Conservation (phyloP, 2,797 vertebrate genomes). For the Acanthiza pusilla region DNA sequence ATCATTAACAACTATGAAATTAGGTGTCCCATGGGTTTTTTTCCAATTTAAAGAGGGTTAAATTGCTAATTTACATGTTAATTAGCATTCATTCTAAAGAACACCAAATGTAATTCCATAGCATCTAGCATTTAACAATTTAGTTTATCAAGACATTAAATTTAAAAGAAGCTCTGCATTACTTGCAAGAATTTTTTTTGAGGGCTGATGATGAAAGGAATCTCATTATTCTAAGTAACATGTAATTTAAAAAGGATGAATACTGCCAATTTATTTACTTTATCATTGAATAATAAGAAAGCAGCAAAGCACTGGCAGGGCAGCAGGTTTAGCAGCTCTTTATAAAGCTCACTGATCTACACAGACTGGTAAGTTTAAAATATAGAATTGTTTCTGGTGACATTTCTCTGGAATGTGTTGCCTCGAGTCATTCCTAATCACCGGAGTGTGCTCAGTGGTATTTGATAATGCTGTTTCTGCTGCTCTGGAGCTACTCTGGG, state of each 20-base stretch:
- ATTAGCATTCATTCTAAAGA: conserved; percentile 65
- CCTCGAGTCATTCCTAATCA: conserved; percentile 32
- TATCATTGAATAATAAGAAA: conserved; percentile 11
- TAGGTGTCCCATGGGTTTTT: conserved; percentile 40
- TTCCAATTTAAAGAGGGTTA: conserved; percentile 60
- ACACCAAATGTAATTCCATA: conserved; percentile 54
- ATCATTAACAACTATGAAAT: conserved; percentile 69
- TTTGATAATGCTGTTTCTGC: conserved; percentile 56
- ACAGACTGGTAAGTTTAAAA: conserved; percentile 47
- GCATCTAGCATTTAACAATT: conserved; percentile 62
- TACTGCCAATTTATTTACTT: conserved; percentile 49
- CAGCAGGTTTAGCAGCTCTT: conserved; percentile 13
- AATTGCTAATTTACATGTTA: conserved; percentile 72
- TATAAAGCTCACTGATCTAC: conserved; percentile 14
- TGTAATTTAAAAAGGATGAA: conserved; percentile 33
- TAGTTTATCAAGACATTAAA: conserved; percentile 49
- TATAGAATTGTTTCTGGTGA: conserved; percentile 52
- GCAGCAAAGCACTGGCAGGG: not conserved
- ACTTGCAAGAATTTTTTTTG: conserved; percentile 32
- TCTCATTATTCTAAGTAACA: conserved; percentile 52
- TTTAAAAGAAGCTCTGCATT: conserved; percentile 48
- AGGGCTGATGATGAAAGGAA: conserved; percentile 50
- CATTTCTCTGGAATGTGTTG: conserved; percentile 67
- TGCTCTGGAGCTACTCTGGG: not conserved
- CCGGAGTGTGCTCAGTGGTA: conserved; percentile 54